phyloP scores from a whole-genome alignment of 1,140 invertebrate genomes.

The Bombus affinis region DNA sequence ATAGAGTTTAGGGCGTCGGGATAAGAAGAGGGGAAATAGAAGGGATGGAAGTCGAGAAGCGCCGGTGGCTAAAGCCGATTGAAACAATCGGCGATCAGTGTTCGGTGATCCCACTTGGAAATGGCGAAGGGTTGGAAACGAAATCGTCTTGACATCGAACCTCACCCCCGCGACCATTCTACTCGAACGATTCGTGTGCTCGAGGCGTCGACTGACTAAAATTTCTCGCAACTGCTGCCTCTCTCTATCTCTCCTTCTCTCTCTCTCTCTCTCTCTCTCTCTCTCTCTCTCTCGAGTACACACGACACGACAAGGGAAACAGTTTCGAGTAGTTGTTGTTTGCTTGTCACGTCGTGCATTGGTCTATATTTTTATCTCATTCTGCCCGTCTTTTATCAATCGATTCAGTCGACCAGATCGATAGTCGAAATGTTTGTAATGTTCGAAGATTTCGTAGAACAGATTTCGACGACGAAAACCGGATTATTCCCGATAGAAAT shows the following conservation, averaged over 20 bases:
- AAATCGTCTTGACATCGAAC: slow-evolving; percentile 50
- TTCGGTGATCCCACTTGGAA: slow-evolving; percentile 65
- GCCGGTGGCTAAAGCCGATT: slow-evolving; percentile 65
- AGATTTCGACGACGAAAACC: background rate
- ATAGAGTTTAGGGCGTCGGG: slow-evolving; percentile 15
- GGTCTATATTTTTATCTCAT: background rate
- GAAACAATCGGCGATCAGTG: slow-evolving; percentile 70
- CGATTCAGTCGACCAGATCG: slow-evolving; percentile 1
- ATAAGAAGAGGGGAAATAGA: background rate
- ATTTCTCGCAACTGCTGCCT: slow-evolving; percentile 24
- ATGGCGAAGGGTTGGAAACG: slow-evolving; percentile 44
- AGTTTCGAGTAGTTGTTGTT: background rate
- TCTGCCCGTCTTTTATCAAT: background rate
- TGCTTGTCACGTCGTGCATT: background rate
- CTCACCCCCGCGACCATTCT: background rate
- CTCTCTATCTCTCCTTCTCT: too few relatives aligned
- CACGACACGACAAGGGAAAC: background rate
- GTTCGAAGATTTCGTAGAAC: background rate
- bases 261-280: too few relatives aligned
- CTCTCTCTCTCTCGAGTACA: background rate
- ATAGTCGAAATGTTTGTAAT: background rate
- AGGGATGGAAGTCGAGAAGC: slow-evolving; percentile 1
- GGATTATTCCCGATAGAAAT: background rate
- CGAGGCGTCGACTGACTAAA: slow-evolving; percentile 51
- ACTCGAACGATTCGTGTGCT: slow-evolving; percentile 38